Conservation (phyloP, 2,113 vertebrate genomes). For the Xiphias gladius region DNA sequence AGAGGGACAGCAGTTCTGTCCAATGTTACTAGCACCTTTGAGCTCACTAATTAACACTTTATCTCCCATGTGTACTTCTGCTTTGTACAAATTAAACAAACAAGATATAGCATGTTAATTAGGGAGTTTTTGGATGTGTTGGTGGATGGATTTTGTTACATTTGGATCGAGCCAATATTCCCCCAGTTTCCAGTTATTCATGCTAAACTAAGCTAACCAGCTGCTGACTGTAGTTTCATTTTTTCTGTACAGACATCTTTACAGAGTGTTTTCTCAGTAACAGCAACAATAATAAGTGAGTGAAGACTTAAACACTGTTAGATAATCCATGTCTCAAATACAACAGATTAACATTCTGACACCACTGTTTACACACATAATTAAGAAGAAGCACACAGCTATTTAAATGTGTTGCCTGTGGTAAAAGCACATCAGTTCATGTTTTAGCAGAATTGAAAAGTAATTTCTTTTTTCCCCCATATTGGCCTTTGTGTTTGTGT, state of each 20-base stretch:
- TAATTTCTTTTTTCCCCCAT: slow-evolving; percentile 32
- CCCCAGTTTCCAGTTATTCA: no score
- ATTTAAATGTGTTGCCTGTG: slow-evolving; percentile 53
- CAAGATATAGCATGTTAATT: neutral
- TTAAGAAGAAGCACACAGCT: slow-evolving; percentile 20
- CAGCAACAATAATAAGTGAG: neutral
- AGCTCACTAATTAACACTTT: neutral
- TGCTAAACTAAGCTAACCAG: neutral
- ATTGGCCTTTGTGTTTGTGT: slow-evolving; percentile 47
- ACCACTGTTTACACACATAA: neutral
- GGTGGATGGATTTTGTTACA: neutral
- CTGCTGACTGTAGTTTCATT: neutral
- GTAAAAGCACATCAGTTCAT: slow-evolving; percentile 46
- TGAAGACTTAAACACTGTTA: slow-evolving; percentile 10
- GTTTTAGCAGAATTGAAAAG: slow-evolving; percentile 55
- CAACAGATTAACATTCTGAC: slow-evolving; percentile 55
- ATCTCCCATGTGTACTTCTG: neutral
- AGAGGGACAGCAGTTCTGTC: neutral
- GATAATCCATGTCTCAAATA: slow-evolving; percentile 37
- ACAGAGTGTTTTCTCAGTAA: neutral
- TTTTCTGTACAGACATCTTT: neutral
- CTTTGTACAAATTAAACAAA: neutral
- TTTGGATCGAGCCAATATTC: neutral
- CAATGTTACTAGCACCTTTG: neutral
- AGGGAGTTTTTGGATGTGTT: neutral